These are phyloP conservation scores for Spialia ferax DNA, from an alignment of 2,888 invertebrate genomes.

Conservation along the genomic window DNA sequence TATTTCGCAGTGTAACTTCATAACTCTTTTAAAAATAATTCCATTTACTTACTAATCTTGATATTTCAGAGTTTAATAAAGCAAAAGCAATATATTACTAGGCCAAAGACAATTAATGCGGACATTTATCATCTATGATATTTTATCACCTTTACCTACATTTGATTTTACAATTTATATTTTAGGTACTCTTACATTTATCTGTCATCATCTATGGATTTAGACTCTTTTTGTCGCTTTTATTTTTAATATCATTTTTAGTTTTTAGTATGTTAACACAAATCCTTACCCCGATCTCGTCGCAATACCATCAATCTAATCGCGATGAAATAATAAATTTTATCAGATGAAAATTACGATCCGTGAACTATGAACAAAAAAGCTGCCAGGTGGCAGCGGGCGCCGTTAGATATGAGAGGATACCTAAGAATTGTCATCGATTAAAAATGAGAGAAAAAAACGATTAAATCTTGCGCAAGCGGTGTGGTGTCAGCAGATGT, in stretches of 20 bases:
- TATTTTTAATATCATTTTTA: too few relatives aligned
- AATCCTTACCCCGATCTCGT: neutral
- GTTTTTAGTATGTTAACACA: neutral
- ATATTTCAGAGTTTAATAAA: too few relatives aligned
- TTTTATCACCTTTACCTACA: too few relatives aligned
- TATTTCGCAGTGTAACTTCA: neutral
- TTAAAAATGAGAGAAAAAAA: constrained; percentile 53
- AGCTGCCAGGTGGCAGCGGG: constrained; percentile 59
- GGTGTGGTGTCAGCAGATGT: constrained; percentile 74
- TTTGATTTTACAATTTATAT: too few relatives aligned
- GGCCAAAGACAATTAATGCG: too few relatives aligned
- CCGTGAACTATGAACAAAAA: constrained; percentile 37
- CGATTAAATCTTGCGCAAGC: constrained; percentile 85
- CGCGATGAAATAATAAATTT: constrained; percentile 44
- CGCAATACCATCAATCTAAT: constrained; percentile 23
- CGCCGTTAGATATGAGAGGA: constrained; percentile 69
- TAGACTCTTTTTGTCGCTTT: too few relatives aligned
- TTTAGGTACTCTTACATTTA: too few relatives aligned
- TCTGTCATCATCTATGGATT: too few relatives aligned
- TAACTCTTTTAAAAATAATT: neutral
- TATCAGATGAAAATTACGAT: constrained; percentile 42
- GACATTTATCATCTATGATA: too few relatives aligned
- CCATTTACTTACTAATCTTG: too few relatives aligned
- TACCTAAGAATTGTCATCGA: constrained; percentile 79
- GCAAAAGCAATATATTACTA: too few relatives aligned